Evolutionary conservation across 1,140 invertebrate species (phyloP).

Genomic region (Diachasma alloeum): DNA sequence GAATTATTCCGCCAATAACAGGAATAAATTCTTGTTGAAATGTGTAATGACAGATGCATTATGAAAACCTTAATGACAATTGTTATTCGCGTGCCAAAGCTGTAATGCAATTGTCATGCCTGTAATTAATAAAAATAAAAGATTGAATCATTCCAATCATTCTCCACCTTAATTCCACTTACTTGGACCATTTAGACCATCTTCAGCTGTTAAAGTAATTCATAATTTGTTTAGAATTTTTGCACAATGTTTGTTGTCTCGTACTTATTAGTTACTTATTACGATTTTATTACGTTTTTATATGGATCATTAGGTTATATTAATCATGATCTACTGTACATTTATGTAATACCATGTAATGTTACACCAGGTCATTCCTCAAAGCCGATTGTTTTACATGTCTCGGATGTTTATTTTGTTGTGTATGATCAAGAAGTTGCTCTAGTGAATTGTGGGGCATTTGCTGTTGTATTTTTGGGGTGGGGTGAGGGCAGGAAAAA

Average conservation of each 20-base stretch:
- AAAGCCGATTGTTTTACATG: neutral
- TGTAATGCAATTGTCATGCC: neutral
- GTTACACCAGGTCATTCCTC: conserved; percentile 15
- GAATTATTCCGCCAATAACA: too few relatives aligned
- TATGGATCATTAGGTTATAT: conserved; percentile 15
- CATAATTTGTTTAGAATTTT: conserved; percentile 38
- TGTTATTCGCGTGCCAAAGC: conserved; percentile 6
- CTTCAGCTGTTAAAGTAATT: conserved; percentile 61
- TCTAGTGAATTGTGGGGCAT: neutral
- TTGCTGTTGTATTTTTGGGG: neutral
- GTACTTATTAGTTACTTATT: conserved; percentile 6
- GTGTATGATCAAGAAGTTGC: neutral
- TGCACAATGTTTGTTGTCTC: neutral
- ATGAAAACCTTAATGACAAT: neutral
- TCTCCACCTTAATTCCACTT: conserved; percentile 56
- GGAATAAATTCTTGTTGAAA: too few relatives aligned
- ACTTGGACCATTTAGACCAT: conserved; percentile 62
- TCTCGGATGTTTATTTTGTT: neutral
- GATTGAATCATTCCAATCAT: conserved; percentile 48
- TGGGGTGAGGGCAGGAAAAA: neutral
- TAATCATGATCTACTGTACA: conserved; percentile 9
- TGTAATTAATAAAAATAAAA: conserved; percentile 27
- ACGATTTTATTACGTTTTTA: conserved; percentile 47
- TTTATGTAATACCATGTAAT: conserved; percentile 20
- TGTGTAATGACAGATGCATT: too few relatives aligned